Evolutionary conservation across 2,888 invertebrate genomes (phyloP), one percentile per base, ranked within the genome.

Genomic region (Chymomyza caudatula): DNA sequence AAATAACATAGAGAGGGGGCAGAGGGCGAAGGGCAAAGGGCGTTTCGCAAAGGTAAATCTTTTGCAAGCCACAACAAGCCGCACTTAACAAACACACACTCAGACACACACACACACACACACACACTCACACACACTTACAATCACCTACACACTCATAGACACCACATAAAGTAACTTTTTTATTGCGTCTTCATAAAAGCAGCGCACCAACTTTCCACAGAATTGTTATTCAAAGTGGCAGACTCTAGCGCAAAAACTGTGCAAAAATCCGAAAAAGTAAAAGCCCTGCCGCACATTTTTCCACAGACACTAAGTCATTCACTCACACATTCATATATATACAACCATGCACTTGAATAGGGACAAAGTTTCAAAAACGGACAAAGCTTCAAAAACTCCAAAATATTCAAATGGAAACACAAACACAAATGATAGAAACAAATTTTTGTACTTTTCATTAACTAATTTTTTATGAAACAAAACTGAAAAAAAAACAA

Each of bases 151-250:
- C 5, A 60, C 75, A 67, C 80, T 83, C 80, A 74, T 76, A 83
- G 76, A 78, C 67, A 62, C 66, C 66, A 71, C 71, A 80, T 80
- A 80, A 80, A 83, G 80, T 83, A 81, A 83, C 84, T 83, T 83
- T 77, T 81, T 83, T 75, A 75, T 83, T 83, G 78, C 74, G 76
- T 76, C 76, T 81, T 80, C 80, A 79, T 78, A 76, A 80, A 78
- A 78, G 70, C 63, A 54, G 67, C 60, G 59, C 60, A 68, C 59
- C 72, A 76, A 73, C 69, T 76, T 83, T 80, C 65, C 71, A 74
- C 83, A 63, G 79, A 77, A 85, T 85, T 82, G 76, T 76, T 82
- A 83, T 83, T 82, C 85, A 83, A 83, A 85, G 78, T 79, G 78
- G 82, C 79, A 74, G 72, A 25, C n/a, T n/a, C 29, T 19, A 42